Evolutionary conservation across 2,888 invertebrate species (phyloP), one percentile per base, ranked within the genome.

Genomic region (Rotaria socialis): DNA sequence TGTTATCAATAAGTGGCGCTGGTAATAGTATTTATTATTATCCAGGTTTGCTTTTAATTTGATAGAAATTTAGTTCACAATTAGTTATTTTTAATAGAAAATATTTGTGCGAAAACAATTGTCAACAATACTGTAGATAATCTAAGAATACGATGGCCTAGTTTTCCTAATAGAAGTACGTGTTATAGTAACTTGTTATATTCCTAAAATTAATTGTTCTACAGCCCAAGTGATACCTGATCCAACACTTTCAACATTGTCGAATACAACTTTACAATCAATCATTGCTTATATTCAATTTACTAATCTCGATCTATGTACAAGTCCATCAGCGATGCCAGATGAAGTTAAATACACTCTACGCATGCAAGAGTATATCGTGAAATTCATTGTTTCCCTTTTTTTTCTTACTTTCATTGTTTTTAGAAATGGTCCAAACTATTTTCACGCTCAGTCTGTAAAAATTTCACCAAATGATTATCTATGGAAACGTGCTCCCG

Each of bases 401-500:
- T 52, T 14, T 14, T 22, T 47, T 24, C n/a, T 2, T 6, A 16
- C 22, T n/a, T 8, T 0, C 0, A 47, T 24, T 14, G 10, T 4
- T n/a, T n/a, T 8, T 47, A 80, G 80, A 47, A 80, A 47, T n/a
- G 47, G 80, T n/a, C 24, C 80, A 80, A 2, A 47, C 19, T 47
- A 80, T 80, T 80, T 47, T 47, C 47, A 11, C 6, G 24, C 80
- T 22, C 47, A 80, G 47, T 3, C 1, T 47, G 47, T 47, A 16
- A 47, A n/a, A 19, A 80, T 80, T 24, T 24, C 43, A 3, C 10
- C 1, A 10, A 27, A n/a, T 43, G 85, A 80, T n/a, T 86, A 86
- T 80, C 52, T 86, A 35, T 86, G 85, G 47, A 80, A 86, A 47
- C 74, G 86, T 27, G 41, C 86, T 47, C 85, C 86, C 24, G 85